Evolutionary conservation across 2,797 vertebrate species (phyloP).

Genomic region (Neosalanx taihuensis): DNA sequence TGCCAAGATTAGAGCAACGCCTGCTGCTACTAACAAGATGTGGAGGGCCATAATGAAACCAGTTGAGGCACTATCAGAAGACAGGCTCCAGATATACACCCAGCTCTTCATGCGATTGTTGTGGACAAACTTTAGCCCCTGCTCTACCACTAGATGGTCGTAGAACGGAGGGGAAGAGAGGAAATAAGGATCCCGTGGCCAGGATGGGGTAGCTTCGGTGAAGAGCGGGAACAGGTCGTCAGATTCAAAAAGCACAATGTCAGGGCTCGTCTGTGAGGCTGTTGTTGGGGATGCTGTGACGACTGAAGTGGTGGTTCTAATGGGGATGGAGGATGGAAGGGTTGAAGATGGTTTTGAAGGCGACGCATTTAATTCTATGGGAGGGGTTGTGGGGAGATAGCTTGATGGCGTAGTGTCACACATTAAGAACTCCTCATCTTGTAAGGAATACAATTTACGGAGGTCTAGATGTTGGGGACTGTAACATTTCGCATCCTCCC

Average conservation of each 20-base stretch:
- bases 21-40: constrained; percentile 57
- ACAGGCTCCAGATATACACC: constrained; percentile 59
- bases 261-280: not conserved
- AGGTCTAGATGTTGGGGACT: constrained; percentile 38
- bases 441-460: constrained; percentile 48
- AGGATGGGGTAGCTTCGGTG: not conserved
- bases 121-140: constrained; percentile 66
- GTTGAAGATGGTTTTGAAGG: not conserved
- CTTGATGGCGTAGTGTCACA: constrained; percentile 34
- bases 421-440: constrained; percentile 39
- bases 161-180: constrained; percentile 35
- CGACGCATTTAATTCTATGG: not conserved
- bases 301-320: not conserved
- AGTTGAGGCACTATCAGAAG: constrained; percentile 15
- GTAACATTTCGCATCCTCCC: constrained; percentile 49
- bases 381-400: not conserved
- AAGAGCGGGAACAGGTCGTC: not conserved
- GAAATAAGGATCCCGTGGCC: not conserved
- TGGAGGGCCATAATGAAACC: constrained; percentile 60
- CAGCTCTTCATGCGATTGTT: constrained; percentile 58
- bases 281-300: not conserved
- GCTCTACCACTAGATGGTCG: constrained; percentile 57
- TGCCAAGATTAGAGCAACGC: constrained; percentile 56
- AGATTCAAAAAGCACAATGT: not conserved
- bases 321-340: not conserved